Evolutionary conservation across 2,113 vertebrate species (phyloP).

Genomic region (Harpagus bidentatus): DNA sequence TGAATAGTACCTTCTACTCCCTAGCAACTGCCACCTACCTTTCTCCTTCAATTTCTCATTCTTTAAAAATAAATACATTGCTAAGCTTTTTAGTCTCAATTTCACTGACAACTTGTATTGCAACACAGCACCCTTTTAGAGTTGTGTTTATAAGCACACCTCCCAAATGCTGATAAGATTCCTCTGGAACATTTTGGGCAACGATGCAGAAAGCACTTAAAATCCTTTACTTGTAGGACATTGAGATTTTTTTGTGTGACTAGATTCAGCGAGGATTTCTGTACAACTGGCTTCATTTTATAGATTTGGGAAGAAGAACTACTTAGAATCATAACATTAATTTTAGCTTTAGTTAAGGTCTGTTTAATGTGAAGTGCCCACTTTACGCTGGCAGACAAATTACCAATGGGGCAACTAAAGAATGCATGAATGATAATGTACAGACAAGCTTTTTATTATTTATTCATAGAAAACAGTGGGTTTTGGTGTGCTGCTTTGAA

Average conservation of each 20-base stretch:
- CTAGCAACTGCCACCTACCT: neutral
- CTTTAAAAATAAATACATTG: neutral
- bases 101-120: neutral
- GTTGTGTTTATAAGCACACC: neutral
- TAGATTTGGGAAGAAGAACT: conserved; percentile 20
- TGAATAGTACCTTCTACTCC: neutral
- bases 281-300: neutral
- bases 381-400: conserved; percentile 65
- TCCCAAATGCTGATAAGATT: neutral
- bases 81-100: neutral
- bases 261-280: neutral
- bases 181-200: neutral
- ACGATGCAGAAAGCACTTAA: neutral
- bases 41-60: neutral
- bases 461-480: conserved; percentile 93
- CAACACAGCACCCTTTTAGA: neutral
- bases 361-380: conserved; percentile 62
- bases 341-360: conserved; percentile 55
- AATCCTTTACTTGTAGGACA: conserved; percentile 5
- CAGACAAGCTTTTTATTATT: conserved; percentile 89
- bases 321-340: conserved; percentile 35
- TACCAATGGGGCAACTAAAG: conserved; percentile 79
- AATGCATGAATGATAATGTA: conserved; percentile 85
- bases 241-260: neutral
- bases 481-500: conserved; percentile 91